These are phyloP conservation scores for Galaxias olidus DNA, from an alignment of 2,797 vertebrate genomes.

Conservation along the genomic window DNA sequence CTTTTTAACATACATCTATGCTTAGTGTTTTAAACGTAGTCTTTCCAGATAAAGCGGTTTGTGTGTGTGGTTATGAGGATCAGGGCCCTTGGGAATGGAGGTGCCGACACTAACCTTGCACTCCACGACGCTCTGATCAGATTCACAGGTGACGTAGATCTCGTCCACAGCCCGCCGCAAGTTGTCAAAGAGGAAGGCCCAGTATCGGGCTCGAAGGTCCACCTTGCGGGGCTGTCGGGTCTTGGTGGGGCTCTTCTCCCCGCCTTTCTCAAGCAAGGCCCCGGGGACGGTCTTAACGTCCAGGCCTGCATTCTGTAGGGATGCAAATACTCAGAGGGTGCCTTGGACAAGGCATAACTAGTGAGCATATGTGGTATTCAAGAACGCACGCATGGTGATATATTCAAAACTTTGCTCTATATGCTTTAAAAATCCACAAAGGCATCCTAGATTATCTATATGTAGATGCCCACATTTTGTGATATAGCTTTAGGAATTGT, in stretches of 20 bases:
- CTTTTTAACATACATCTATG: too few relatives aligned
- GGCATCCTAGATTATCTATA: too few relatives aligned
- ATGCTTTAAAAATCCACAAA: too few relatives aligned
- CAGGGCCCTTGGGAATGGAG: neutral
- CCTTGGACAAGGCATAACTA: neutral
- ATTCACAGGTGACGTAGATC: conserved; percentile 97
- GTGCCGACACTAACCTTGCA: conserved; percentile 84
- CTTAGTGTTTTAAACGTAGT: too few relatives aligned
- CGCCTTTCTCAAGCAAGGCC: conserved; percentile 82
- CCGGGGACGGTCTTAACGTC: conserved; percentile 82
- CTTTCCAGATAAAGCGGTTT: too few relatives aligned
- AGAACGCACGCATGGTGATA: too few relatives aligned
- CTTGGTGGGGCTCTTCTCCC: conserved; percentile 96
- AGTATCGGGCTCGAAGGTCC: conserved; percentile 93
- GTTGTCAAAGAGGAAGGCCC: conserved; percentile 98
- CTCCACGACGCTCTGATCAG: conserved; percentile 98
- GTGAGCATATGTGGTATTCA: too few relatives aligned
- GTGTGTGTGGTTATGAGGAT: too few relatives aligned
- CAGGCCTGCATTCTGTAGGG: conserved; percentile 73
- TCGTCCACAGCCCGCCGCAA: conserved; percentile 94
- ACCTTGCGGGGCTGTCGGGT: conserved; percentile 90
- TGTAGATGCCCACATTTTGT: too few relatives aligned
- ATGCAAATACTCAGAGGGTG: too few relatives aligned
- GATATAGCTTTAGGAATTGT: too few relatives aligned
- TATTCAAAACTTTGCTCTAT: too few relatives aligned